Conservation (phyloP, 2,113 vertebrate genomes). For the Tenrec ecaudatus region DNA sequence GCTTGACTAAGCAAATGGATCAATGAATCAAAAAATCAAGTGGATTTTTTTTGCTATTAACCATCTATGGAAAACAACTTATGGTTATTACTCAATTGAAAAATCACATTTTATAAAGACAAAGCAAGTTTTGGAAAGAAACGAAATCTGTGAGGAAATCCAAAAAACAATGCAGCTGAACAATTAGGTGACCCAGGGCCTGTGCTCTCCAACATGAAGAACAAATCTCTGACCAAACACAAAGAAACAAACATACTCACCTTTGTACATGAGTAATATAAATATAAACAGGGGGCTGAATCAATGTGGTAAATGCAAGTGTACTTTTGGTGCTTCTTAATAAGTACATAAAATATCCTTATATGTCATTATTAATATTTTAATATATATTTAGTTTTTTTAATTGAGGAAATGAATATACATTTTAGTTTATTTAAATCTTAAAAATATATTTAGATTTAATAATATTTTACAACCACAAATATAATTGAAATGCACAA, state of each 20-base stretch:
- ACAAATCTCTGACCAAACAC: not conserved
- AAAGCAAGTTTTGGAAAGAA: not conserved
- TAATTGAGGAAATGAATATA: slow-evolving; percentile 15
- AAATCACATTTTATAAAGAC: not conserved
- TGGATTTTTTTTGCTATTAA: not conserved
- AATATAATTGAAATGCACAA: not conserved
- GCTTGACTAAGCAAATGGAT: not conserved
- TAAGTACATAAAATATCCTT: not conserved
- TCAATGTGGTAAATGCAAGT: slow-evolving; percentile 18
- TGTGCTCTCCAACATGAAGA: not conserved
- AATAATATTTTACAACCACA: not conserved
- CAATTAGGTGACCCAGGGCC: not conserved
- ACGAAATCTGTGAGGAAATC: not conserved
- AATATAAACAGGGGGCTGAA: not conserved
- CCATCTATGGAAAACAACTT: not conserved
- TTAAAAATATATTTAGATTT: slow-evolving; percentile 25
- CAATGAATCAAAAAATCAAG: not conserved
- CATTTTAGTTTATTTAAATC: not conserved
- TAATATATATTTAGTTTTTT: not conserved
- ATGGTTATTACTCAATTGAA: not conserved
- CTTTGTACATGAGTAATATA: not conserved
- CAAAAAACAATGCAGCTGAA: not conserved
- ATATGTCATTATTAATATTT: not conserved
- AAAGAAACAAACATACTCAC: not conserved
- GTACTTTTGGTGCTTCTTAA: not conserved